Base-by-base conservation (phyloP, 92 coral and sea anemone genomes). In the Blastomussa wellsi region DNA sequence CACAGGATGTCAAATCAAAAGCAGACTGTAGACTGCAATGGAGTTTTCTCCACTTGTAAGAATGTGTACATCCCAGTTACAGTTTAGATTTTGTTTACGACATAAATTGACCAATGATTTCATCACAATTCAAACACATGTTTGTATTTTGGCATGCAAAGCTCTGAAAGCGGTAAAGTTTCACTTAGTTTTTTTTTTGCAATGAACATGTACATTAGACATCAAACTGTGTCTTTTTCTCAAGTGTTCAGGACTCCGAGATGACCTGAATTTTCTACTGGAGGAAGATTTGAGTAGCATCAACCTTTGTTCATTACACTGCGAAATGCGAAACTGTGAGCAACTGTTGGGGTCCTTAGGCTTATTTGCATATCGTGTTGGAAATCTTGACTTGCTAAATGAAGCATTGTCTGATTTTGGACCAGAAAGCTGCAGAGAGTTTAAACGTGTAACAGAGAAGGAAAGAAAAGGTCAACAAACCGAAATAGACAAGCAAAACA, bases 291-390 rank as follows among this genome's bases (percentile, higher is more conserved):
- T 80, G 64, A 35, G 87, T 71, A 65, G 60, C 38, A 52, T 88
- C 47, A 88, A 88, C 66, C 87, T 80, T 42, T 82, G 86, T 55
- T 82, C 86, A 9, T 59, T 86, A 39, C 85, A 81, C 35, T 88
- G 91, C 35, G 91, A 88, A 38, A 88, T 88, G 87, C 29, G 83
- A 35, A 82, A 88, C 47, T 81, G 77, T 32, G 90, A 76, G 29
- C 90, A 80, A 52, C 71, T 87, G 24, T 44, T 87, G 75, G 90
- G 87, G 14, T 22, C 82, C 90, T 35, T 82, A 22, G 87, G 91
- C 13, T 82, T 88, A 52, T 88, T 88, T 88, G 52, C 91, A 5
- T 83, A 88, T 52, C 78, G 85, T 17, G 42, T 90, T 48, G 93
- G 88, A 20, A 76, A 55, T 52, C 87, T 86, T 11, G 87, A 89